phyloP scores from a whole-genome alignment of 2,797 vertebrate genomes.

The Bovichtus variegatus region DNA sequence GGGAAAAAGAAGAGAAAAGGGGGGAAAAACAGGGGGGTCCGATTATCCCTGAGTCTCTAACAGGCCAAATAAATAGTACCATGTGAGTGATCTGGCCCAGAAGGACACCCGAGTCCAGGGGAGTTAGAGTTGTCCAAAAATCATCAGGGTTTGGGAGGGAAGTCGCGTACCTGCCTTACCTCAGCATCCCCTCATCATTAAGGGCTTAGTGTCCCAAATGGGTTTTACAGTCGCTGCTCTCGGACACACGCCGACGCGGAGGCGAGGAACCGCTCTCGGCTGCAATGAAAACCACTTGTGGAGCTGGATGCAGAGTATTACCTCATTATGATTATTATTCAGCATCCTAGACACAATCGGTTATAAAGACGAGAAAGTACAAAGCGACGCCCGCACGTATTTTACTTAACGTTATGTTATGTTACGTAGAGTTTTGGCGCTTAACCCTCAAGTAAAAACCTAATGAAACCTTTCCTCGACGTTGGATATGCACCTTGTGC shows the following conservation, averaged over 20 bases:
- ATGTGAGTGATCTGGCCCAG: slow-evolving; percentile 82
- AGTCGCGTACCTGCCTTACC: slow-evolving; percentile 78
- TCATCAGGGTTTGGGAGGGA: slow-evolving; percentile 66
- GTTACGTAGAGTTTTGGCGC: no score
- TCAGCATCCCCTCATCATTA: slow-evolving; percentile 80
- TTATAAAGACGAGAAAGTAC: no score
- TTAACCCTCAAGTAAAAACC: no score
- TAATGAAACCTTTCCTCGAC: no score
- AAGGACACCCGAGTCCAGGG: slow-evolving; percentile 71
- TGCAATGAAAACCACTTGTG: slow-evolving; percentile 75
- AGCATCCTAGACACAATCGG: no score
- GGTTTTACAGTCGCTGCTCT: slow-evolving; percentile 78
- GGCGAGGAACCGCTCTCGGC: slow-evolving; percentile 52
- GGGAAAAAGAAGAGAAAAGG: slow-evolving; percentile 39
- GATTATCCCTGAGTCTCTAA: slow-evolving; percentile 80
- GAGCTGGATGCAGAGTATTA: slow-evolving; percentile 26
- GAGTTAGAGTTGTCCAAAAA: slow-evolving; percentile 75
- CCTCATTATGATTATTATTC: no score
- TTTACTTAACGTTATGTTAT: no score
- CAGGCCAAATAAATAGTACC: slow-evolving; percentile 83
- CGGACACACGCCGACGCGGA: slow-evolving; percentile 47
- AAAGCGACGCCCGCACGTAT: no score
- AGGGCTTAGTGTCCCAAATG: slow-evolving; percentile 80
- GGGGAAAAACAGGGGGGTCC: slow-evolving; percentile 39
- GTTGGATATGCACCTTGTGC: no score